These are phyloP conservation scores for Melanotaenia maccullochi DNA, from an alignment of 2,797 vertebrate species.

Conservation along the genomic window DNA sequence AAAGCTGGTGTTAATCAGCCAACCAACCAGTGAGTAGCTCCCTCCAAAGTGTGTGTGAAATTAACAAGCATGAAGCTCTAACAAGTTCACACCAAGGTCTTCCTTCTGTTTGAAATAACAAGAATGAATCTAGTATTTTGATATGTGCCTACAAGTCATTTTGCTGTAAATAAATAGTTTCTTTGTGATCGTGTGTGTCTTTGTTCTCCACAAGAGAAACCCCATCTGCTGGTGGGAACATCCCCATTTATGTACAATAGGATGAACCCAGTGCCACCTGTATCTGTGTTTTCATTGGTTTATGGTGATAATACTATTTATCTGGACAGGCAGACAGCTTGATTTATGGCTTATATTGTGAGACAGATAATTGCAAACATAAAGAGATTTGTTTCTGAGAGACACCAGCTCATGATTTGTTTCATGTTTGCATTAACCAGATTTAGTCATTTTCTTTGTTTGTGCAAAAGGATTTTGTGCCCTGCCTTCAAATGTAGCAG, in stretches of 20 bases:
- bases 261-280: slow-evolving; percentile 60
- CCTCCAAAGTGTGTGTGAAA: slow-evolving; percentile 49
- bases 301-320: slow-evolving; percentile 48
- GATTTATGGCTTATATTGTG: slow-evolving; percentile 61
- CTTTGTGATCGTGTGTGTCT: slow-evolving; percentile 13
- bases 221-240: slow-evolving; percentile 56
- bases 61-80: slow-evolving; percentile 36
- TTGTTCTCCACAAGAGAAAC: slow-evolving; percentile 39
- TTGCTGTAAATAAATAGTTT: slow-evolving; percentile 5
- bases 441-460: slow-evolving; percentile 27
- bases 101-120: slow-evolving; percentile 12
- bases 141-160: slow-evolving; percentile 20
- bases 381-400: slow-evolving; percentile 29
- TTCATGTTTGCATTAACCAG: slow-evolving; percentile 36
- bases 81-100: slow-evolving; percentile 21
- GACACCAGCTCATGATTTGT: slow-evolving; percentile 23
- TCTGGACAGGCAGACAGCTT: slow-evolving; percentile 46
- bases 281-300: slow-evolving; percentile 57
- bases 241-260: slow-evolving; percentile 57
- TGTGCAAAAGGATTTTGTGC: slow-evolving; percentile 16
- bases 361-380: neutral
- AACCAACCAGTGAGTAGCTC: slow-evolving; percentile 43
- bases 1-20: slow-evolving; percentile 64
- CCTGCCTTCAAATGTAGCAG: neutral
- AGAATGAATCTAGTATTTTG: slow-evolving; percentile 21